A percentile compares a stretch with the other conserved stretches of the same genome.
Evolutionary conservation across 2,797 vertebrate genomes (phyloP).

Genomic region (Tympanoctomys barrerae): DNA sequence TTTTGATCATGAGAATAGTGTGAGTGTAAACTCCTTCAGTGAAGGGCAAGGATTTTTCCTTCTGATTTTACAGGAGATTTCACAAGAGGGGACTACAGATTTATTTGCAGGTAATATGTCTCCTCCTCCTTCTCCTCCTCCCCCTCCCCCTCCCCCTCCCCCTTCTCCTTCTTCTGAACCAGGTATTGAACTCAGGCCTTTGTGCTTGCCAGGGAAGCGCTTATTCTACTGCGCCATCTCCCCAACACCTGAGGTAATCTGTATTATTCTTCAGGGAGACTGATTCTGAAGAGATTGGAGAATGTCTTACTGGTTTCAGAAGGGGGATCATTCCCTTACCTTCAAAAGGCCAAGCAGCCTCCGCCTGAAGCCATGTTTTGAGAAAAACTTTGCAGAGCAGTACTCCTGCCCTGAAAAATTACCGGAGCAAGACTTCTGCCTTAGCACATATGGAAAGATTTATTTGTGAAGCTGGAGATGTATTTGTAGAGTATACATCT

Average conservation of each 20-base stretch:
- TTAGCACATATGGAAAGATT: not conserved
- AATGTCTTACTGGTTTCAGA: not conserved
- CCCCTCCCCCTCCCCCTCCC: rapidly evolving
- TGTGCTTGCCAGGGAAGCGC: too few species aligned
- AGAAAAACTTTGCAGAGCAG: not conserved
- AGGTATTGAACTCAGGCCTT: too few species aligned
- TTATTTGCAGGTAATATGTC: not conserved
- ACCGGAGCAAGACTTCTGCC: not conserved
- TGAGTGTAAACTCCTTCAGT: not conserved
- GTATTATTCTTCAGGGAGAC: not conserved
- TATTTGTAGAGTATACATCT: not conserved
- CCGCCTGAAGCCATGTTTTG: not conserved
- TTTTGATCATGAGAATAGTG: not conserved
- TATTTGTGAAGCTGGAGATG: not conserved
- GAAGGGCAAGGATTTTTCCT: not conserved
- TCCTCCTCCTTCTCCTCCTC: too few species aligned
- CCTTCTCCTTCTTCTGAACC: too few species aligned
- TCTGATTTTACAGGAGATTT: not conserved
- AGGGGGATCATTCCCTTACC: not conserved
- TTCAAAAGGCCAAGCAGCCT: not conserved
- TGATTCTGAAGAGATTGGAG: not conserved
- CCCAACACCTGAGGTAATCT: not conserved
- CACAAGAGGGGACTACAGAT: not conserved
- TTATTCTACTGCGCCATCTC: too few species aligned
- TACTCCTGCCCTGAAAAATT: not conserved